Evolutionary conservation across 2,888 invertebrate genomes (phyloP).

Genomic region (Melieria crassipennis): DNA sequence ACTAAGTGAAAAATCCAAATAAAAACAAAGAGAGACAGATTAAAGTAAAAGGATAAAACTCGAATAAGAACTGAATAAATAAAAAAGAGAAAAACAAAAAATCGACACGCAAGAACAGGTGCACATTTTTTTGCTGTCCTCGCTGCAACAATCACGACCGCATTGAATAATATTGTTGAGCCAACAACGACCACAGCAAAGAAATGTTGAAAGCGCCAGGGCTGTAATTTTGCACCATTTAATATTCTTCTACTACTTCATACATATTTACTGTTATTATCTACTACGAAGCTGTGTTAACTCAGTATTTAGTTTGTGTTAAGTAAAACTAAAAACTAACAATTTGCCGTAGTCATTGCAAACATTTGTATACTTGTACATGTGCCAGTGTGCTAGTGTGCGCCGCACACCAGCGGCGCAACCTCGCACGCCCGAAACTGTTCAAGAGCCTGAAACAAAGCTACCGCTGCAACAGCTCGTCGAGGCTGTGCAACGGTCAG

Average conservation of each 20-base stretch:
- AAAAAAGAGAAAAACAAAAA: constrained; percentile 52
- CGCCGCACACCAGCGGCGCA: constrained; percentile 15
- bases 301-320: constrained; percentile 54
- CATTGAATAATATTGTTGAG: not conserved
- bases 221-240: constrained; percentile 64
- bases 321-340: constrained; percentile 46
- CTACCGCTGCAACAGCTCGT: constrained; percentile 22
- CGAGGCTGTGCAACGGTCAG: not conserved
- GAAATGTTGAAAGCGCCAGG: constrained; percentile 62
- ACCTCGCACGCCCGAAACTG: not conserved
- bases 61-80: constrained; percentile 30
- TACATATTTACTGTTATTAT: constrained; percentile 23
- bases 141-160: constrained; percentile 3
- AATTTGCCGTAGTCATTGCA: constrained; percentile 16
- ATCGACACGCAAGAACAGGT: constrained; percentile 64
- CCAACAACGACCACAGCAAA: constrained; percentile 52
- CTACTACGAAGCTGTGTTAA: constrained; percentile 26
- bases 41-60: constrained; percentile 9
- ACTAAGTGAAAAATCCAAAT: not conserved
- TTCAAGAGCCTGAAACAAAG: constrained; percentile 7
- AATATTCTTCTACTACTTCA: constrained; percentile 38
- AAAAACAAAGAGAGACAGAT: constrained; percentile 13
- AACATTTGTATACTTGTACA: constrained; percentile 15
- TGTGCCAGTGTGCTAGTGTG: constrained; percentile 11
- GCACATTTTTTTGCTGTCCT: constrained; percentile 60